A percentile compares a stretch with the other conserved stretches of the same genome.
Conservation (phyloP, 2,888 invertebrate genomes). For the Hydraecia micacea region DNA sequence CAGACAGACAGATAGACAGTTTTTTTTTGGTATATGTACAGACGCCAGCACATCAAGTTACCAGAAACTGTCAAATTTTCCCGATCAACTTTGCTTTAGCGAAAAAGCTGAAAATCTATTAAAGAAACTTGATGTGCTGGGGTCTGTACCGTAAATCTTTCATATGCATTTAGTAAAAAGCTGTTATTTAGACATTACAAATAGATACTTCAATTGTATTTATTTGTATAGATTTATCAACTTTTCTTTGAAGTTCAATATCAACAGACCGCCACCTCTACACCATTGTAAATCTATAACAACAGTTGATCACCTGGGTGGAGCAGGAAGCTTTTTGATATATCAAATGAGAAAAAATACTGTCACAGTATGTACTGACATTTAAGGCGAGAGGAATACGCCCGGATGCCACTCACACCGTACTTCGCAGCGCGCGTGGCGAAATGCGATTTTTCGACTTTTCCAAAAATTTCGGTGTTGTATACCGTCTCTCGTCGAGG, state of each 20-base stretch:
- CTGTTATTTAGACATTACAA: no score
- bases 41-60: no score
- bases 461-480: neutral
- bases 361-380: constrained; percentile 73
- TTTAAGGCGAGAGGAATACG: constrained; percentile 68
- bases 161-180: no score
- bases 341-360: constrained; percentile 71
- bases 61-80: no score
- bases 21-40: no score
- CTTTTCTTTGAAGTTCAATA: neutral
- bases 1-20: no score
- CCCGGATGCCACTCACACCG: constrained; percentile 36
- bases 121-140: no score
- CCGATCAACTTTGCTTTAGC: no score
- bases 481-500: neutral
- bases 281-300: constrained; percentile 10
- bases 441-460: neutral
- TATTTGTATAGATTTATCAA: neutral
- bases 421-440: neutral
- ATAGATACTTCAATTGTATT: no score
- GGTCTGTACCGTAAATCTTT: no score
- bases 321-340: constrained; percentile 80
- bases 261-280: constrained; percentile 23
- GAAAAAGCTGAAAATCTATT: no score
- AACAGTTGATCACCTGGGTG: constrained; percentile 73